Evolutionary conservation across 2,113 vertebrate species (phyloP).

Genomic region (Tyrannus savana): DNA sequence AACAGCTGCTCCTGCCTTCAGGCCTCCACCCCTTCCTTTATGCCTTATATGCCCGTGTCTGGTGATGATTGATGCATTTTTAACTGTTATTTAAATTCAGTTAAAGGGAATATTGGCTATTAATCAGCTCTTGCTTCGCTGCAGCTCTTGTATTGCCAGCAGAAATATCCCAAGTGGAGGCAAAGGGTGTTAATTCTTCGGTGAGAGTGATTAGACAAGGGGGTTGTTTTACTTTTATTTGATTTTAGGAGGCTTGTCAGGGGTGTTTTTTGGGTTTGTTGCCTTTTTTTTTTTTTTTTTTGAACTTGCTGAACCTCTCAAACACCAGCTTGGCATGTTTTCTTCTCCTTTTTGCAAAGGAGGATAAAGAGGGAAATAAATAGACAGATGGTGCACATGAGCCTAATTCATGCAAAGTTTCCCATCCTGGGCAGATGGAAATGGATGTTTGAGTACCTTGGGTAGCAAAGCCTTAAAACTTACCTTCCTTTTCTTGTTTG

Average conservation of each 20-base stretch:
- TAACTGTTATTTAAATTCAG: neutral
- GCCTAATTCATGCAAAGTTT: slow-evolving; percentile 47
- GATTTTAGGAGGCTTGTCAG: neutral
- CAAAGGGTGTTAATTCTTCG: neutral
- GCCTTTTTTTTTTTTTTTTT: neutral
- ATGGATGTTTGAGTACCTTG: slow-evolving; percentile 52
- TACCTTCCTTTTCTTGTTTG: slow-evolving; percentile 19
- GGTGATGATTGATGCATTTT: neutral
- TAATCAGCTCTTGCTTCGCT: neutral
- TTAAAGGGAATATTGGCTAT: neutral
- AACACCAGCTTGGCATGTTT: neutral
- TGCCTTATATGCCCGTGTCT: neutral
- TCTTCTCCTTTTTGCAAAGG: neutral
- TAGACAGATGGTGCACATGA: slow-evolving; percentile 43
- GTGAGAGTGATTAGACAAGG: neutral
- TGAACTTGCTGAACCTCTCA: slow-evolving; percentile 33
- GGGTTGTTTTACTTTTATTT: neutral
- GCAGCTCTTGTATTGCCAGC: neutral
- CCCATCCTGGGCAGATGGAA: slow-evolving; percentile 57
- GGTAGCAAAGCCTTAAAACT: slow-evolving; percentile 36
- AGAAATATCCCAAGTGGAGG: neutral
- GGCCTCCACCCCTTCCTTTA: neutral
- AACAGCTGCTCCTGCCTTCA: slow-evolving; percentile 2
- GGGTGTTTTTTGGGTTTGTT: neutral
- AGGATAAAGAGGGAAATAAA: slow-evolving; percentile 54